Conservation (phyloP, 2,113 vertebrate genomes). For the Lepisosteus osseus region DNA sequence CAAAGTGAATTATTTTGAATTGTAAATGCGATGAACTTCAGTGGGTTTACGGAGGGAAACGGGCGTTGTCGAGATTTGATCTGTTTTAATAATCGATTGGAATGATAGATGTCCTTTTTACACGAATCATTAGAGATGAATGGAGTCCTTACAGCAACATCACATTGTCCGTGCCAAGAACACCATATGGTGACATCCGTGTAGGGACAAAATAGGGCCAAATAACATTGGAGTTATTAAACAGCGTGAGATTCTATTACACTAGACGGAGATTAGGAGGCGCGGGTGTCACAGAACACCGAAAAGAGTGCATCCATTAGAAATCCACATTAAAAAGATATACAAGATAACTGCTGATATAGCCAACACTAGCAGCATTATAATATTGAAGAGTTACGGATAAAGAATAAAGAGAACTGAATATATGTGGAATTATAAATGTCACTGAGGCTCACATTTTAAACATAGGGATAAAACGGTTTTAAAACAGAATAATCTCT, state of each 20-base stretch:
- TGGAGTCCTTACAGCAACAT: conserved; percentile 21
- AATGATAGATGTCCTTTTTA: conserved; percentile 34
- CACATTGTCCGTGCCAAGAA: conserved; percentile 55
- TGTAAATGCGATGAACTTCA: conserved; percentile 5
- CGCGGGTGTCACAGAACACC: conserved; percentile 48
- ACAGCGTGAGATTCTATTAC: conserved; percentile 69
- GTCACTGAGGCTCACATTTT: too few relatives aligned
- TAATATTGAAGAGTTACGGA: too few relatives aligned
- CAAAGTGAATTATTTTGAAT: conserved; percentile 18
- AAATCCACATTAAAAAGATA: too few relatives aligned
- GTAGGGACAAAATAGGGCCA: conserved; percentile 53
- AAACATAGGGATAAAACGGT: too few relatives aligned
- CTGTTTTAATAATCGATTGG: conserved; percentile 38
- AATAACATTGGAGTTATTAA: conserved; percentile 46
- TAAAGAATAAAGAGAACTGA: too few relatives aligned
- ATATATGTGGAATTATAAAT: too few relatives aligned
- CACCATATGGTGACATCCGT: conserved; percentile 73
- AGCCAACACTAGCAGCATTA: conserved; percentile 14
- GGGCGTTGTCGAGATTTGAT: not conserved
- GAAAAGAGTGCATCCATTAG: conserved; percentile 8
- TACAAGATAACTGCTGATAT: conserved; percentile 36
- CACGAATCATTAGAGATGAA: conserved; percentile 30
- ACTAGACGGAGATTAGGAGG: conserved; percentile 47
- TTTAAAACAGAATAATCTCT: too few relatives aligned
- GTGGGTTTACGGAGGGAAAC: not conserved